Percentiles rank a stretch among this genome's conserved stretches.
phyloP scores from a whole-genome alignment of 2,797 vertebrate genomes.

The Saxicola maurus region DNA sequence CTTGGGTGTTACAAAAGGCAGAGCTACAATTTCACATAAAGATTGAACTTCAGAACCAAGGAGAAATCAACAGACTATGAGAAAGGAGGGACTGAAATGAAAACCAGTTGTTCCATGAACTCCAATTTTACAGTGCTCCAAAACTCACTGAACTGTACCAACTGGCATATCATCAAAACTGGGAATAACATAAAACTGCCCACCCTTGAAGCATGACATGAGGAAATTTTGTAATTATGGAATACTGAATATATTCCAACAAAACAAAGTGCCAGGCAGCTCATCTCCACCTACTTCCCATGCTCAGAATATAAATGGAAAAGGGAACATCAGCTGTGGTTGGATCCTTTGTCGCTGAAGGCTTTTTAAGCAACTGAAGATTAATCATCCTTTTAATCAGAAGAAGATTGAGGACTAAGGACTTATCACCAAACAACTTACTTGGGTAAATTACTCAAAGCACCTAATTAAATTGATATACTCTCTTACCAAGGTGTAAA shows the following conservation, averaged over 20 bases:
- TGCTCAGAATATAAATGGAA: conserved; percentile 33
- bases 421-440: conserved; percentile 49
- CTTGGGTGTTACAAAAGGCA: not conserved
- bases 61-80: not conserved
- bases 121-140: not conserved
- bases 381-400: conserved; percentile 59
- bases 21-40: not conserved
- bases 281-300: conserved; percentile 2
- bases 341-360: not conserved
- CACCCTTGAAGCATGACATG: conserved; percentile 34
- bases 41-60: not conserved
- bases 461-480: conserved; percentile 61
- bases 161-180: conserved; percentile 12
- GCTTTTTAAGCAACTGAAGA: conserved; percentile 33
- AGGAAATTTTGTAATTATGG: conserved; percentile 45
- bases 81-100: conserved; percentile 4
- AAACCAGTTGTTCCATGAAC: conserved; percentile 12
- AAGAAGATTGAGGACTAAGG: conserved; percentile 54
- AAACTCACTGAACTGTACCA: not conserved
- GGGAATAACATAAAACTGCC: conserved; percentile 36
- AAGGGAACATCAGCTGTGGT: not conserved
- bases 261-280: conserved; percentile 29
- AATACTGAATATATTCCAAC: conserved; percentile 25
- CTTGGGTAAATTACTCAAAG: conserved; percentile 57
- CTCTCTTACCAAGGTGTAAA: conserved; percentile 31